Conservation (phyloP, 2,797 vertebrate genomes). For the Scleropages formosus region DNA sequence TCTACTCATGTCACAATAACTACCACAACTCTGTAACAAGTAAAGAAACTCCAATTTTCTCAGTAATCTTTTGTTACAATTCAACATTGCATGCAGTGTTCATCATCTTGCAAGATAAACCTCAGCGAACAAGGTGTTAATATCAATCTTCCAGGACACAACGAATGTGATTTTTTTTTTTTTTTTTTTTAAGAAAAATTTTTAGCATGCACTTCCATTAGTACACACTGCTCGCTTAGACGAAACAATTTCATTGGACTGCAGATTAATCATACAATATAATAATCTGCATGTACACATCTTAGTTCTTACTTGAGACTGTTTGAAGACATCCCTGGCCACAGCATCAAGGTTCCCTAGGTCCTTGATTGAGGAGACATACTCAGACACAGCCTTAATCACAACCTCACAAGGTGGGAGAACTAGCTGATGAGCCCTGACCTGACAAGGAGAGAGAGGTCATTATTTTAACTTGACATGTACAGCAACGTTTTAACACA, state of each 20-base stretch:
- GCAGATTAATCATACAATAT: not conserved
- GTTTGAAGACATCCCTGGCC: slow-evolving; percentile 89
- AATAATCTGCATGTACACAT: too few relatives aligned
- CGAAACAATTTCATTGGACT: not conserved
- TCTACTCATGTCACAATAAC: too few relatives aligned
- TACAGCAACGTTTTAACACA: too few relatives aligned
- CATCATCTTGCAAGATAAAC: not conserved
- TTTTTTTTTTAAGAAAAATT: too few relatives aligned
- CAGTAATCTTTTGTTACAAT: not conserved
- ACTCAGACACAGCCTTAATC: slow-evolving; percentile 90
- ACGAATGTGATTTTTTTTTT: not conserved
- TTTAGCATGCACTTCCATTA: not conserved
- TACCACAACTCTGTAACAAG: too few relatives aligned
- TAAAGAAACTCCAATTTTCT: too few relatives aligned
- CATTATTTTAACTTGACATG: too few relatives aligned
- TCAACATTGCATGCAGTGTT: not conserved
- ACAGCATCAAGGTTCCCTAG: slow-evolving; percentile 81
- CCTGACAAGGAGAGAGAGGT: slow-evolving; percentile 55
- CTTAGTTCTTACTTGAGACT: slow-evolving; percentile 76
- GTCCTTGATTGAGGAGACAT: slow-evolving; percentile 85
- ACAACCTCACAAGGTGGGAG: slow-evolving; percentile 89
- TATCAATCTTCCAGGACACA: not conserved
- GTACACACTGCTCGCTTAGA: not conserved
- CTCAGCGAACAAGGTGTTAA: not conserved
- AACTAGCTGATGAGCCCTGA: slow-evolving; percentile 87